These are phyloP conservation scores for Chelon auratus DNA, from an alignment of 2,797 vertebrate species.

Conservation along the genomic window DNA sequence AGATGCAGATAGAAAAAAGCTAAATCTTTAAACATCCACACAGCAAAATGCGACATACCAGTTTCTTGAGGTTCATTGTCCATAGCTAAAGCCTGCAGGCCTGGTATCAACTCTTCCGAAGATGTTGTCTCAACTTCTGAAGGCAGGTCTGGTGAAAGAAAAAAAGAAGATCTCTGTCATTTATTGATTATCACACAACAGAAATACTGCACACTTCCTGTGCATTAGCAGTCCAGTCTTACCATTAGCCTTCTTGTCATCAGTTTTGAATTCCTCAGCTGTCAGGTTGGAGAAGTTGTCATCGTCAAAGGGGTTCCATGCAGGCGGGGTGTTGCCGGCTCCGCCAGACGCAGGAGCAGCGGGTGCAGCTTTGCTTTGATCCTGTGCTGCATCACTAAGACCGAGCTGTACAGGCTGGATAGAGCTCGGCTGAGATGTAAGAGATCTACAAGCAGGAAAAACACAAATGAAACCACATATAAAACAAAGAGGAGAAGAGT, in stretches of 20 bases:
- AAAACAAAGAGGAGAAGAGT: not conserved
- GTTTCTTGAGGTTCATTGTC: conserved; percentile 64
- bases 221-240: conserved; percentile 6
- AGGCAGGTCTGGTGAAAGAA: conserved; percentile 78
- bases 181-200: not conserved
- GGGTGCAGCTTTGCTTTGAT: conserved; percentile 48
- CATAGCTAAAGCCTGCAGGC: conserved; percentile 81
- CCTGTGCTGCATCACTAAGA: conserved; percentile 82
- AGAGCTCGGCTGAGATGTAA: conserved; percentile 86
- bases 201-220: not conserved
- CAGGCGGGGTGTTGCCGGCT: conserved; percentile 70
- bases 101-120: conserved; percentile 90
- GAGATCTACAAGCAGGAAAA: conserved; percentile 80
- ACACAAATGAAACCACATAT: not conserved
- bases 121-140: conserved; percentile 83
- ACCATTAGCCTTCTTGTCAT: conserved; percentile 89
- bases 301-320: conserved; percentile 97
- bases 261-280: conserved; percentile 91
- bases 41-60: conserved; percentile 53
- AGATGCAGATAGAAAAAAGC: no score
- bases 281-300: conserved; percentile 94
- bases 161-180: not conserved
- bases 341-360: conserved; percentile 39
- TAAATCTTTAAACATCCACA: no score
- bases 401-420: conserved; percentile 88